Evolutionary conservation across 2,113 vertebrate genomes (phyloP).

Genomic region (Rhinolophus sinicus): DNA sequence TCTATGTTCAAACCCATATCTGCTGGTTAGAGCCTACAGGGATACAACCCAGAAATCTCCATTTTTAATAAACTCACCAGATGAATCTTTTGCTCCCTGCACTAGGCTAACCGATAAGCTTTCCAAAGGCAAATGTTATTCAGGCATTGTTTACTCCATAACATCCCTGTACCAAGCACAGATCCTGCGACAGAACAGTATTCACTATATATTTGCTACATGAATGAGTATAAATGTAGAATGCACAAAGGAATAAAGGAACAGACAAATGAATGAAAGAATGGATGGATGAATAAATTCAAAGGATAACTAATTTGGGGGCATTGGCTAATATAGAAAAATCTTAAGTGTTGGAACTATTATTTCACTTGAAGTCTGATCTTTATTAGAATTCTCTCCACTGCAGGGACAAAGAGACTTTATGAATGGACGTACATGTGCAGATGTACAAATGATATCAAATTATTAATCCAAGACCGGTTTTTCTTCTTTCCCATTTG

Average conservation of each 20-base stretch:
- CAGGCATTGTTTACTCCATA: neutral
- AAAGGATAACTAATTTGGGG: neutral
- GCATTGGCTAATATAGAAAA: neutral
- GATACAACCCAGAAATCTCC: neutral
- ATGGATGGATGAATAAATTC: neutral
- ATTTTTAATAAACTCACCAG: neutral
- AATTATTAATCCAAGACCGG: neutral
- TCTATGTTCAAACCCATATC: neutral
- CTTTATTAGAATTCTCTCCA: constrained; percentile 39
- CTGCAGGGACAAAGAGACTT: neutral
- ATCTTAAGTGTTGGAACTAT: neutral
- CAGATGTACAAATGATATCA: neutral
- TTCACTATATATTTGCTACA: neutral
- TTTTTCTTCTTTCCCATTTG: constrained; percentile 12
- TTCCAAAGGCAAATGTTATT: neutral
- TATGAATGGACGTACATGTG: neutral
- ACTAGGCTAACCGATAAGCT: neutral
- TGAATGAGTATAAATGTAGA: neutral
- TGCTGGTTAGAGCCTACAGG: neutral
- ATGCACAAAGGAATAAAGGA: neutral
- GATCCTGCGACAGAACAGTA: neutral
- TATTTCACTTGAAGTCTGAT: neutral
- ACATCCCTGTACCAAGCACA: neutral
- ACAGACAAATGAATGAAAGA: neutral
- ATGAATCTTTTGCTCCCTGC: neutral